Base-by-base conservation (phyloP, 2,797 vertebrate species). In the Cossypha dichroa region DNA sequence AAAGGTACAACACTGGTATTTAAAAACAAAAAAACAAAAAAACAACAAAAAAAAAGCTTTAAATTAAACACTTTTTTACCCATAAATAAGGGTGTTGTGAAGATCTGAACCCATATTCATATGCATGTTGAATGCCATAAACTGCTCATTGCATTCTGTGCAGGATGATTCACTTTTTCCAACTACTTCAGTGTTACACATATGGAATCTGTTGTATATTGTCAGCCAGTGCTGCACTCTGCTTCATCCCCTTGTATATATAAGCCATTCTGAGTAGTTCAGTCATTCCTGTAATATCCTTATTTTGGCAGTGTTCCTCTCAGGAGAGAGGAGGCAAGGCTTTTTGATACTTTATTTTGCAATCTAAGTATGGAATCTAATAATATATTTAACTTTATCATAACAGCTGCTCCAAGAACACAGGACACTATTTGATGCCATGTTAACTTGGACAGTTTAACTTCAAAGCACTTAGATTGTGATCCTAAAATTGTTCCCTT, bases 101-200 rank as follows among this genome's bases (percentile, higher is more conserved):
- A 46, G n/a, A 43, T 87, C 55, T 88, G 54, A 68, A 36, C 48
- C 15, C 23, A 41, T 22, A n/a, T 69, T 56, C 22, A 4, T 62
- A 49, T 70, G 49, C 58, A n/a, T 87, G 82, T 70, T 45, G 77
- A 74, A 68, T 74, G 49, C 38, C n/a, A 56, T 82, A 28, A 94
- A 58, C 62, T 85, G 25, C 56, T 76, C 86, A n/a, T 79, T 14
- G 11, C 77, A 28, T 94, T 92, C 94, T 91, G 64, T 85, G 33
- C 60, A 78, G 63, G 86, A 74, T 93, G 93, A 96, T 92, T 96
- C 92, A 95, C 75, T 94, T 87, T 94, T 96, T 88, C 89, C 92
- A 72, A 3, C 36, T 15, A 1, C 54, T 77, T 58, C 28, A 56
- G 9, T 68, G 74, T 67, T 1, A 15, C 64, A 92, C 78, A 70